Evolutionary conservation across 1,140 invertebrate species (phyloP).

Genomic region (Holotrichia oblita): DNA sequence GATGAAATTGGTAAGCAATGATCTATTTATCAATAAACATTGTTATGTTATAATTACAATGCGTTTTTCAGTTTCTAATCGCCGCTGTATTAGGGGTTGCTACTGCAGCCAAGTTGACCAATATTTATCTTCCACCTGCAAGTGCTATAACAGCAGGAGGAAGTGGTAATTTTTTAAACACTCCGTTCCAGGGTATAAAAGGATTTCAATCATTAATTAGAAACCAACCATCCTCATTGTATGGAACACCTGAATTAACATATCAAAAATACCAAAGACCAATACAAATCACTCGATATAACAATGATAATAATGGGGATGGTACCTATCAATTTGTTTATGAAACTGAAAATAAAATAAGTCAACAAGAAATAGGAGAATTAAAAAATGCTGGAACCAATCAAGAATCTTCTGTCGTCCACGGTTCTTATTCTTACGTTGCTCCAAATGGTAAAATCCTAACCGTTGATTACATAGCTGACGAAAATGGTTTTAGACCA

Average conservation of each 20-base stretch:
- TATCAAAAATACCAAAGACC: not conserved
- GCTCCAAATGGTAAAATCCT: conserved; percentile 65
- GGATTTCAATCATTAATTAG: not conserved
- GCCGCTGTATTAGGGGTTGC: not conserved
- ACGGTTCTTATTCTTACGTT: conserved; percentile 70
- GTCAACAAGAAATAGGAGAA: conserved; percentile 61
- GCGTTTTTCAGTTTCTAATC: not conserved
- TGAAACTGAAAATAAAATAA: conserved; percentile 65
- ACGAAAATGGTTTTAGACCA: conserved; percentile 67
- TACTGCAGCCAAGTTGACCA: not conserved
- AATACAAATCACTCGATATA: conserved; percentile 60
- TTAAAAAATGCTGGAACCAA: conserved; percentile 66
- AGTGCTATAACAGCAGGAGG: not conserved
- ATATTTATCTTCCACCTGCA: not conserved
- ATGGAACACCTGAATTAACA: not conserved
- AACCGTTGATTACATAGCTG: conserved; percentile 66
- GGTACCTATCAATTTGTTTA: conserved; percentile 65
- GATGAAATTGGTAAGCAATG: not conserved
- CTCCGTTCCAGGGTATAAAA: not conserved
- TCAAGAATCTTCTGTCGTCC: conserved; percentile 66
- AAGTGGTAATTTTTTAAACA: not conserved
- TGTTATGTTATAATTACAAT: not conserved
- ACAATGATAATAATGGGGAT: conserved; percentile 65
- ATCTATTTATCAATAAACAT: not conserved
- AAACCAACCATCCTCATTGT: not conserved